These are phyloP conservation scores for Climacteris rufus DNA, from an alignment of 2,113 vertebrate genomes.

Conservation along the genomic window DNA sequence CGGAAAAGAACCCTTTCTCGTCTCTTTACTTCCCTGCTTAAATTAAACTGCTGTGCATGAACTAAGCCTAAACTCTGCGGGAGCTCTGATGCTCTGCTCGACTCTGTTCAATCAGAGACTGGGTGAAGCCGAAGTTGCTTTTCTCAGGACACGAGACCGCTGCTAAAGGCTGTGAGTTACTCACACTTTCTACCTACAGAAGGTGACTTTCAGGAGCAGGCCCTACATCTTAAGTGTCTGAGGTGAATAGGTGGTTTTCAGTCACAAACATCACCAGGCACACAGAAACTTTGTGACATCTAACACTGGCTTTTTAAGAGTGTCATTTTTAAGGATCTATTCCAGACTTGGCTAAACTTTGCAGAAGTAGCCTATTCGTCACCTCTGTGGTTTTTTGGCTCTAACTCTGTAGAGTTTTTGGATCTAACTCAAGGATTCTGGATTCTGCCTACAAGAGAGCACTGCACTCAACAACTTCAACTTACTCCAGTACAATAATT, in stretches of 20 bases:
- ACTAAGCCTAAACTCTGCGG: too few relatives aligned
- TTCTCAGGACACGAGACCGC: too few relatives aligned
- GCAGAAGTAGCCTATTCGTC: neutral
- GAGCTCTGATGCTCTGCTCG: too few relatives aligned
- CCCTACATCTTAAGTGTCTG: neutral
- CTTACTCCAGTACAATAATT: neutral
- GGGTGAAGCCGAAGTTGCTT: too few relatives aligned
- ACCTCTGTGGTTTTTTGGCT: neutral
- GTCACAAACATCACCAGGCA: neutral
- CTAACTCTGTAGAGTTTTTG: too few relatives aligned
- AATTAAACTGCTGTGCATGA: too few relatives aligned
- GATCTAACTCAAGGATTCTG: neutral
- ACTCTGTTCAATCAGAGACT: too few relatives aligned
- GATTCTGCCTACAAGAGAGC: neutral
- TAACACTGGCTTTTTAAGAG: neutral
- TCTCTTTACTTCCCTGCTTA: too few relatives aligned
- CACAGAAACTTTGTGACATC: neutral
- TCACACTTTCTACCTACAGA: too few relatives aligned
- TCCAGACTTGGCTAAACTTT: neutral
- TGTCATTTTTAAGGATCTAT: neutral
- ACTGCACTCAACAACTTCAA: fast-evolving
- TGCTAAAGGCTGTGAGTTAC: too few relatives aligned
- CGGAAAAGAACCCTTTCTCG: too few relatives aligned
- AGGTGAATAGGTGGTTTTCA: neutral
- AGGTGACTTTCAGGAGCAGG: neutral